phyloP scores from a whole-genome alignment of 2,888 invertebrate genomes.

The Kuschelorhynchus macadamiae region DNA sequence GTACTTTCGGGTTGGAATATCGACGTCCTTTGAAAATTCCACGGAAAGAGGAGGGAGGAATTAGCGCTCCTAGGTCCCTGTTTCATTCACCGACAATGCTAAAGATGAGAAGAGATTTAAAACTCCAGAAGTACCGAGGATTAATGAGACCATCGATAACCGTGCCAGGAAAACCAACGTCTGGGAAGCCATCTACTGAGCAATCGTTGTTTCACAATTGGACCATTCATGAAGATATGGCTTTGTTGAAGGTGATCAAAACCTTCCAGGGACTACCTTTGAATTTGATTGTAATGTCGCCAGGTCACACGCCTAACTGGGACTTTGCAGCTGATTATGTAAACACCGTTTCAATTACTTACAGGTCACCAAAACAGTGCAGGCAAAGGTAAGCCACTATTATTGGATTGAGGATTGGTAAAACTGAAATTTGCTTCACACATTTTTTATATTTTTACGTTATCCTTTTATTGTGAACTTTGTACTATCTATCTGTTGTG shows the following conservation, averaged over 20 bases:
- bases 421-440: no score
- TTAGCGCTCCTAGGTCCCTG: constrained; percentile 83
- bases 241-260: constrained; percentile 85
- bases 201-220: constrained; percentile 86
- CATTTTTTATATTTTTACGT: no score
- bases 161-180: constrained; percentile 68
- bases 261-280: constrained; percentile 82
- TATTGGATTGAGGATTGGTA: no score
- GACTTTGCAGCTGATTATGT: constrained; percentile 94
- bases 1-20: constrained; percentile 69
- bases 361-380: constrained; percentile 93
- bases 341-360: constrained; percentile 87
- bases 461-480: no score
- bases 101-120: constrained; percentile 83
- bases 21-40: constrained; percentile 75
- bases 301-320: constrained; percentile 95
- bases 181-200: constrained; percentile 66
- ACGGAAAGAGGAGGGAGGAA: constrained; percentile 76
- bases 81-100: constrained; percentile 85
- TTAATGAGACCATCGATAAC: constrained; percentile 63
- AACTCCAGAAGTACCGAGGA: constrained; percentile 79
- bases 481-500: no score
- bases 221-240: constrained; percentile 92
- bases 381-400: constrained; percentile 72
- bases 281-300: constrained; percentile 80